Conservation (phyloP, 1,140 invertebrate species). For the Scaptomyza montana region DNA sequence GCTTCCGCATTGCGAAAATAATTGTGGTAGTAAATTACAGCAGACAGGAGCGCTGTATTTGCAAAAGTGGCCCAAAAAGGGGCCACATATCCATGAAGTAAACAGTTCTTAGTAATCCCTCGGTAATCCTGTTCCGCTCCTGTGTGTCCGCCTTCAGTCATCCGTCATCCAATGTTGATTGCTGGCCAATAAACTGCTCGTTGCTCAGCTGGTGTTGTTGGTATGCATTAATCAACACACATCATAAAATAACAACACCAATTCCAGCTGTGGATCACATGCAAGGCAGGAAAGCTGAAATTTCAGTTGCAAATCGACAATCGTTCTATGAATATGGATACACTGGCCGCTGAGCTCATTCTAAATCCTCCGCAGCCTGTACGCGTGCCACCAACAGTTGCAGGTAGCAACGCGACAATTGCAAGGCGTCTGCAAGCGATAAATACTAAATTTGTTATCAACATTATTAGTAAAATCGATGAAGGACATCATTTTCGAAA, state of each 20-base stretch:
- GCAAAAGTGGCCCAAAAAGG: background rate
- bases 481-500: constrained; percentile 65
- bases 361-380: constrained; percentile 19
- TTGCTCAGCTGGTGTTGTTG: constrained; percentile 9
- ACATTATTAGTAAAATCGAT: constrained; percentile 50
- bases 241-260: background rate
- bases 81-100: background rate
- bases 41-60: constrained; percentile 26
- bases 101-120: background rate
- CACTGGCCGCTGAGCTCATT: constrained; percentile 47
- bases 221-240: constrained; percentile 19
- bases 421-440: constrained; percentile 27
- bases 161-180: constrained; percentile 34
- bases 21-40: background rate
- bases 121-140: constrained; percentile 3
- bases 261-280: constrained; percentile 18
- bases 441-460: constrained; percentile 56
- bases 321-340: constrained; percentile 49
- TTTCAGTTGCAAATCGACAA: constrained; percentile 53
- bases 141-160: constrained; percentile 14
- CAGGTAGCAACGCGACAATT: constrained; percentile 7
- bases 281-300: constrained; percentile 31
- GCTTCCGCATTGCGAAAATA: background rate
- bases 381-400: background rate
- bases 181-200: constrained; percentile 30